Conservation (phyloP, 1,140 invertebrate genomes). For the Conus ventricosus region DNA sequence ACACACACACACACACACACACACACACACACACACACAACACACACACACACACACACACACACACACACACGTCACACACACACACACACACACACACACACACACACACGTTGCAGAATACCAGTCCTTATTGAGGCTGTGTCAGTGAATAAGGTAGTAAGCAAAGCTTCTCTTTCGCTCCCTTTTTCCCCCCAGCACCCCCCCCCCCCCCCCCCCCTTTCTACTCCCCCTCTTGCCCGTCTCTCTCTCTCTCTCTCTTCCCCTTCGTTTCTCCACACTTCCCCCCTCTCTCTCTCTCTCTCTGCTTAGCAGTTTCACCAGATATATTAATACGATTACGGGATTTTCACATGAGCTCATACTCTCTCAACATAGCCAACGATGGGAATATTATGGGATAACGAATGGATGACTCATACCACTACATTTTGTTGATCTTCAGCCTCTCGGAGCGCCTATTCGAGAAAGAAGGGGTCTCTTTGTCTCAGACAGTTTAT, state of each 20-base stretch:
- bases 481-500: too few species aligned
- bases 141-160: too few species aligned
- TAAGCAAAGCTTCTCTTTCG: background rate
- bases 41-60: slow-evolving; percentile 1
- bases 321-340: too few species aligned
- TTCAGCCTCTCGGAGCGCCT: too few species aligned
- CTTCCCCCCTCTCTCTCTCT: background rate
- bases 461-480: too few species aligned
- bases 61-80: background rate
- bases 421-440: too few species aligned
- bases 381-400: too few species aligned
- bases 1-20: slow-evolving; percentile 13
- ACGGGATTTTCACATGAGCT: too few species aligned
- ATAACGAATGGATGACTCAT: too few species aligned
- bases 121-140: background rate
- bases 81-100: slow-evolving; percentile 8
- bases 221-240: background rate
- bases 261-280: background rate
- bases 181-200: background rate
- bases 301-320: background rate
- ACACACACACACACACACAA: too few species aligned
- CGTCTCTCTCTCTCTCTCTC: background rate
- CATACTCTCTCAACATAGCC: too few species aligned
- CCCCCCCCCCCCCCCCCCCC: background rate
- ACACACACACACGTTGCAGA: background rate